Base-by-base conservation (phyloP, 2,888 invertebrate species). In the Polietes domitor region DNA sequence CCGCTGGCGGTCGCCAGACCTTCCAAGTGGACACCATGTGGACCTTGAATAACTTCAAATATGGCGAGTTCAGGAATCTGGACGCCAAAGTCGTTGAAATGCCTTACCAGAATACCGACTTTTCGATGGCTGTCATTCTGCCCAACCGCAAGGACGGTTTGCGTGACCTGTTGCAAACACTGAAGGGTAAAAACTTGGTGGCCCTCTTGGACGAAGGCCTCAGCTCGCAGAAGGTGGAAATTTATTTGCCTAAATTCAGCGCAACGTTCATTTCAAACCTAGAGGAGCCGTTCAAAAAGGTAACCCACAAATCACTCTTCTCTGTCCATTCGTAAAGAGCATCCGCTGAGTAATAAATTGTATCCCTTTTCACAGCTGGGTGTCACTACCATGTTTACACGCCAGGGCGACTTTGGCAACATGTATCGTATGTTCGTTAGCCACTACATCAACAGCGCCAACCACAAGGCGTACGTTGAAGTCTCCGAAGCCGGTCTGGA, bases 241-340 rank as follows among this genome's bases (percentile, higher is more conserved):
- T 97, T 17, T 93, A 93, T 17, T 89, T 97, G 72, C 97, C 97
- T 10, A 97, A 96, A 91, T 97, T 97, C 91, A 97, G 96, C 91
- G 94, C 96, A 65, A 96, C 97, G 91, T 94, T 95, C 7, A 94
- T 94, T 71, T 93, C 96, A 3, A 93, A 95, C 78, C 92, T 97
- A 73, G 93, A 93, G n/a, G 91, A 92, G 0, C 89, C 94, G 32
- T 92, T 97, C 74, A 91, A 93, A 47, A 93, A 95, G 93, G 96
- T 96, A 65, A 83, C 79, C 19, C 19, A 19, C 50, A 75, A 28
- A 26, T 50, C 28, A 28, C 55, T 15, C 37, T 65, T 21, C 55
- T 15, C 37, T 65, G 19, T 19, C 19, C 19, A 78, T 21, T 43
- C 19, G 63, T n/a, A 53, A 3, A 50, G 12, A 47, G 10, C 21